Evolutionary conservation across 2,888 invertebrate species (phyloP), one percentile per base, ranked within the genome.

Genomic region (Caradrina kadenii): DNA sequence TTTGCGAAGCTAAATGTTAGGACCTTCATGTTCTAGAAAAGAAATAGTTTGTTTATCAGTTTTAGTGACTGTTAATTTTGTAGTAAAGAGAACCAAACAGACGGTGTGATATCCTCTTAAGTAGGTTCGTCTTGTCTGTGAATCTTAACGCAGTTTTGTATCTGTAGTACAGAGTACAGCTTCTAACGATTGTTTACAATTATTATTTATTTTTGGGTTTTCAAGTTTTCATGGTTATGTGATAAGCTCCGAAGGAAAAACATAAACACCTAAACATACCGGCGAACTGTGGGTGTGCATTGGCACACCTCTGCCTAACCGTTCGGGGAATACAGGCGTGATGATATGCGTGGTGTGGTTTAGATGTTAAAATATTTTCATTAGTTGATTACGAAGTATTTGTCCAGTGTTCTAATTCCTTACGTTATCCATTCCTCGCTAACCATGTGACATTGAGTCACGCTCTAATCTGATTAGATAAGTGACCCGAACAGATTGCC

Each of bases 1-100:
- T 98, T 97, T 89, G 98, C 98, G 93, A 99, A 99, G 76, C 98
- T 98, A 94, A 98, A 99, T 69, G 98, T 98, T 84, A 99, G 96
- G 58, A 98, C 97, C 87, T 98, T 97, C 96, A 99, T 98, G 94
- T 99, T 98, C 98, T 98, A 96, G 31, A 96, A 96, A 72, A 70
- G 17, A 68, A 74, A 54, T n/a, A 1, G 19, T 4, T 49, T 11
- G 15, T 13, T 53, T 21, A 31, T 62, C 48, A 61, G 4, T 52
- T 48, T n/a, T 0, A 10, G 8, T 31, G 2, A 17, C 11, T 31
- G 31, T 8, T 35, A 35, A 7, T 8, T 35, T 35, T 35, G 35
- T 8, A 8, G 35, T 35, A 8, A 8, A 8, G 35, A 8, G 35
- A 35, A 35, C 8, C 8, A 8, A 8, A 35, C 35, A 35, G 8